Conservation (phyloP, 2,113 vertebrate species). For the Nannospalax galili region DNA sequence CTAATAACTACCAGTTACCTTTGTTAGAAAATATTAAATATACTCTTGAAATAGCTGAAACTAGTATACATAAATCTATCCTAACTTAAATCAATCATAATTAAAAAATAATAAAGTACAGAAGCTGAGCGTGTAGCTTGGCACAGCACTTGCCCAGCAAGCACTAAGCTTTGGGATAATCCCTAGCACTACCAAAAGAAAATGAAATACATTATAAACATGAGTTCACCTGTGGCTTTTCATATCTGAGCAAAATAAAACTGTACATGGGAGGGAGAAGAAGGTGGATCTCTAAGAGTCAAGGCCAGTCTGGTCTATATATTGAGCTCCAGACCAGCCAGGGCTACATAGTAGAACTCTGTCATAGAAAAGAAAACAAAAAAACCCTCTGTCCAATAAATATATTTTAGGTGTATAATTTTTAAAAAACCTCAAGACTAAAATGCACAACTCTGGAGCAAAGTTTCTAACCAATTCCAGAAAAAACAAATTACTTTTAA, state of each 20-base stretch:
- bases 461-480: not conserved
- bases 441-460: constrained; percentile 5
- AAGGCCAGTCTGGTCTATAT: too few relatives aligned
- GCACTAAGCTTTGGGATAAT: not conserved
- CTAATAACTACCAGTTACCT: not conserved
- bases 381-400: not conserved
- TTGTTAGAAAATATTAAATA: not conserved
- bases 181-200: not conserved
- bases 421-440: constrained; percentile 10
- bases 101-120: not conserved
- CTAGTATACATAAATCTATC: not conserved
- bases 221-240: not conserved
- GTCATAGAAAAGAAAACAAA: constrained; percentile 28
- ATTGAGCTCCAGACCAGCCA: too few relatives aligned
- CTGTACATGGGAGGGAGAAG: too few relatives aligned
- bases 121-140: not conserved
- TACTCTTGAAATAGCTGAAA: constrained; percentile 33
- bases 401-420: not conserved
- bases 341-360: too few relatives aligned
- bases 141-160: not conserved
- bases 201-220: not conserved
- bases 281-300: too few relatives aligned
- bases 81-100: not conserved
- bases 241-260: not conserved
- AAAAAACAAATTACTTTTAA: constrained; percentile 6